phyloP scores from a whole-genome alignment of 2,888 invertebrate species.

The Melanophora roralis region DNA sequence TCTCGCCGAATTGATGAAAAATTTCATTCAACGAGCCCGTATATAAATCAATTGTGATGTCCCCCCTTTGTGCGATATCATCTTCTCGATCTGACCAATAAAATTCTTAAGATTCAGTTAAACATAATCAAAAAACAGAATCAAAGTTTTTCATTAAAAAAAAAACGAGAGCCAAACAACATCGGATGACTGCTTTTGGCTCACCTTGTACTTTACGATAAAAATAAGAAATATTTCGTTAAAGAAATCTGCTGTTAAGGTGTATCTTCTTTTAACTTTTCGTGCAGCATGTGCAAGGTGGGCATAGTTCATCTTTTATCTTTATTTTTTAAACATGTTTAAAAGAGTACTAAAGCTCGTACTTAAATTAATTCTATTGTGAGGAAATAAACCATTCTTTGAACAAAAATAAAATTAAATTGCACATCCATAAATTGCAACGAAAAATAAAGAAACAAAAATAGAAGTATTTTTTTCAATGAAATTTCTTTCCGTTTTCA shows the following conservation, averaged over 20 bases:
- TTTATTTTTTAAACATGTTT: conserved; percentile 29
- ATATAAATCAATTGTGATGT: no score
- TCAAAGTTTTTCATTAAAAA: no score
- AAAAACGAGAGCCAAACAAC: no score
- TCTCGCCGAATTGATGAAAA: no score
- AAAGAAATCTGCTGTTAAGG: conserved; percentile 24
- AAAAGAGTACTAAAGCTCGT: conserved; percentile 4
- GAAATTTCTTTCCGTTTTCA: conserved; percentile 58
- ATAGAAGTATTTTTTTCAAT: conserved; percentile 45
- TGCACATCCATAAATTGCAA: conserved; percentile 43
- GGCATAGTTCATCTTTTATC: conserved; percentile 63
- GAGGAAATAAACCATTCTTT: conserved; percentile 32
- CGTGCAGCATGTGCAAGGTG: conserved; percentile 62
- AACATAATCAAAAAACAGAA: no score
- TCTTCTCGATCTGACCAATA: no score
- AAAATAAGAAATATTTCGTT: conserved; percentile 18
- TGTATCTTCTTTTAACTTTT: conserved; percentile 38
- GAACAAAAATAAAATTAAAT: not conserved
- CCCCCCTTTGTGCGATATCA: no score
- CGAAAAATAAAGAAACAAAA: conserved; percentile 11
- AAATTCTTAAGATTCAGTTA: no score
- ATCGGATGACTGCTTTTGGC: no score
- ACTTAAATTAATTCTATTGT: conserved; percentile 7
- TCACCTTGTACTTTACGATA: no score
- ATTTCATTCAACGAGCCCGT: no score